Evolutionary conservation across 2,113 vertebrate genomes (phyloP), one percentile per base, ranked within the genome.

Genomic region (Artemisiospiza belli): DNA sequence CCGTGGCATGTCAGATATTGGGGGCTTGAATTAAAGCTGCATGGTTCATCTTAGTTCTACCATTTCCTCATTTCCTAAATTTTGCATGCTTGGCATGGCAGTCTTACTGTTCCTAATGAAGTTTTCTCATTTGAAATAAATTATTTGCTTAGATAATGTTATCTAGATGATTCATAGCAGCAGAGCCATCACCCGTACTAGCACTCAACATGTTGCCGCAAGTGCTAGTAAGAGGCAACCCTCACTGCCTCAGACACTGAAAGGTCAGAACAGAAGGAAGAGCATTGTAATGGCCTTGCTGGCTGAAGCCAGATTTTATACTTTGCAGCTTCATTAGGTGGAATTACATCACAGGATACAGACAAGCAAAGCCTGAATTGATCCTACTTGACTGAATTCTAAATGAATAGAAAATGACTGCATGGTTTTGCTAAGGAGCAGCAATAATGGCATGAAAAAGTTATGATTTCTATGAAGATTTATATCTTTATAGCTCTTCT

Each of bases 351-450:
- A 96, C 58, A 94, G 87, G 79, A 94, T 66, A 94, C 64, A 74
- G 70, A 51, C 63, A 77, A 90, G 39, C 87, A 94, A 91, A 93
- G 75, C 46, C 78, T 86, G 82, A 90, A 95, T 69, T 84, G 93
- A 94, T 97, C 91, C 63, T 94, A 76, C 70, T 95, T 95, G 74
- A 83, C 93, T 94, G 75, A 95, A 95, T 92, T 93, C 52, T 96
- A 96, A 95, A 97, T 90, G 47, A 94, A 90, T 94, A 68, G 79
- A 92, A 92, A 96, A 90, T 88, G 70, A 92, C 89, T 73, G 68
- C 47, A 44, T 49, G 46, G 49, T 80, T 92, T 95, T 94, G 51
- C 90, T 46, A 80, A 88, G 33, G 30, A 85, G 39, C 28, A 83
- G 78, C 39, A 92, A 90, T 95, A 90, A 96, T 75, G 52, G 72